Evolutionary conservation across 1,140 invertebrate genomes (phyloP).

Genomic region (Lepidostoma basale): DNA sequence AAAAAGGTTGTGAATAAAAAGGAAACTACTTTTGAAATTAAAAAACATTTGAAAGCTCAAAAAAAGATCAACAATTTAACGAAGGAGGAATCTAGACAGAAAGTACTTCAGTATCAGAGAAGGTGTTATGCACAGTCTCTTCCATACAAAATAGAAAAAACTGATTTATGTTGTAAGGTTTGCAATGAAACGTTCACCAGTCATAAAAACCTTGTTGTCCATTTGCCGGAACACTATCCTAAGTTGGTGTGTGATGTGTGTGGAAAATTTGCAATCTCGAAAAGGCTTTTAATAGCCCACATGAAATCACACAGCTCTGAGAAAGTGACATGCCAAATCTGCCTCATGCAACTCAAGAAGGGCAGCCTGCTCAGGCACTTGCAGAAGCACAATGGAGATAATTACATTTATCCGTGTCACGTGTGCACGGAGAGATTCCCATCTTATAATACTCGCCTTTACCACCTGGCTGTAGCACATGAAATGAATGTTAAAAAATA

Average conservation of each 20-base stretch:
- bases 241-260: constrained; percentile 49
- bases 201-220: constrained; percentile 22
- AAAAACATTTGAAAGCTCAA: too few species aligned
- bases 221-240: constrained; percentile 48
- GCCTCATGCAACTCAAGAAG: constrained; percentile 38
- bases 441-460: constrained; percentile 55
- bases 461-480: constrained; percentile 54
- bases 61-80: too few species aligned
- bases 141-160: constrained; percentile 34
- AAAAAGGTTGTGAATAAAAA: too few species aligned
- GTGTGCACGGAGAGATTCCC: constrained; percentile 58
- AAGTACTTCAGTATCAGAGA: too few species aligned
- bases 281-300: constrained; percentile 10
- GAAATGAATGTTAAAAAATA: constrained; percentile 46
- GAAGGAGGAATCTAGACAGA: too few species aligned
- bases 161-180: constrained; percentile 34
- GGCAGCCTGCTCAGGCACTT: constrained; percentile 33
- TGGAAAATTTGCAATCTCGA: constrained; percentile 47
- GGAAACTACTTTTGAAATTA: background rate
- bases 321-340: constrained; percentile 28
- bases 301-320: constrained; percentile 28
- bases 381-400: constrained; percentile 42
- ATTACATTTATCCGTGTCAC: constrained; percentile 53
- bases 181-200: constrained; percentile 38
- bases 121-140: too few species aligned